Conservation (phyloP, 2,113 vertebrate genomes). For the Panthera uncia region DNA sequence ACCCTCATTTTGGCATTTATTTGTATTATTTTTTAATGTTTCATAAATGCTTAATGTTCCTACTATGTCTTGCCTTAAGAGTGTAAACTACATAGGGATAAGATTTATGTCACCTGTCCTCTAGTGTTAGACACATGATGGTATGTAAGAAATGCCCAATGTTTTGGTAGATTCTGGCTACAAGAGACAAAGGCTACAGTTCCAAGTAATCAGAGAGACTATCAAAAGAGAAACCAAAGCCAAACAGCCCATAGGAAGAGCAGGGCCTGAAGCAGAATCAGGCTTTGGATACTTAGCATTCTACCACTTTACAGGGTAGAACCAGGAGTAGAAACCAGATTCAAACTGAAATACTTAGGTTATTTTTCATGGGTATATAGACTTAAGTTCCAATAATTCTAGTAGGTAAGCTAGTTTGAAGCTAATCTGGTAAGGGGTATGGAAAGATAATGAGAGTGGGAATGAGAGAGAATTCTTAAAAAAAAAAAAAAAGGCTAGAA, state of each 20-base stretch:
- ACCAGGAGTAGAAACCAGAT: background rate
- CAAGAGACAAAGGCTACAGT: background rate
- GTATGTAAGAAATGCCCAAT: background rate
- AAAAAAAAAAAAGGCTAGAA: background rate
- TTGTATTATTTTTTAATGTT: background rate
- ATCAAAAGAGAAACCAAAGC: background rate
- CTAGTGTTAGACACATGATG: background rate
- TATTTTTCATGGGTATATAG: background rate
- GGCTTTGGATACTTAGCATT: background rate
- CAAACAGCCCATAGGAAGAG: background rate
- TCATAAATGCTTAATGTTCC: background rate
- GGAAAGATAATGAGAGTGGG: background rate
- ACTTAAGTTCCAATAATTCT: background rate
- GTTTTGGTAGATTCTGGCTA: background rate
- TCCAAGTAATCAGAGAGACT: background rate
- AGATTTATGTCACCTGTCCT: background rate
- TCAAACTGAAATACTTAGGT: background rate
- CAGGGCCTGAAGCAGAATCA: background rate
- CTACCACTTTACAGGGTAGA: background rate
- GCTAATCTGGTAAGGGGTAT: background rate
- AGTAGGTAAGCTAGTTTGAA: background rate
- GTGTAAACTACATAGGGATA: background rate
- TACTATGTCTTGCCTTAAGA: background rate
- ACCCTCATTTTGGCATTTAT: background rate
- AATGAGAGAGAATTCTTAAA: background rate